These are phyloP conservation scores for Theristicus caerulescens DNA, from an alignment of 2,113 vertebrate species.

Conservation along the genomic window DNA sequence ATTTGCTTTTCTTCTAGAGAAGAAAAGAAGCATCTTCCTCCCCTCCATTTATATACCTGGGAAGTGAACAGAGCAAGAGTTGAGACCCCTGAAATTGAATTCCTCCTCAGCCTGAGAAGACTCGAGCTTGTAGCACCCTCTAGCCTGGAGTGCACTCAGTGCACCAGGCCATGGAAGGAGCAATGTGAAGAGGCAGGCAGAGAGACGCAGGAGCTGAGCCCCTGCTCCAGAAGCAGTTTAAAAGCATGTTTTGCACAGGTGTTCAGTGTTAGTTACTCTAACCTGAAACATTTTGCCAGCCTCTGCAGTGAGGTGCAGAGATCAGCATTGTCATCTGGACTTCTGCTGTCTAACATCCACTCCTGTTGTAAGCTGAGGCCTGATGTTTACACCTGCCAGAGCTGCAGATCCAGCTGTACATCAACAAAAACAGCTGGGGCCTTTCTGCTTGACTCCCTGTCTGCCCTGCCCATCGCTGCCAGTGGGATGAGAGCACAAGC, in stretches of 20 bases:
- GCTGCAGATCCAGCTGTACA: neutral
- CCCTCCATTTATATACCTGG: neutral
- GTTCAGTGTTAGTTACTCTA: neutral
- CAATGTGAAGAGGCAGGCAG: rapidly evolving
- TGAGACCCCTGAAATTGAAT: neutral
- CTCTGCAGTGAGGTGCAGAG: neutral
- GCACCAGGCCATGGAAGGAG: neutral
- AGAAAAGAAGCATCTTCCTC: neutral
- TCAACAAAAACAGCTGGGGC: neutral
- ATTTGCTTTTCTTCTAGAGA: neutral
- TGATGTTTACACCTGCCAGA: neutral
- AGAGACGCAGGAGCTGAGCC: neutral
- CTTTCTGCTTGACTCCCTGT: neutral
- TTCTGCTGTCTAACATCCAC: neutral
- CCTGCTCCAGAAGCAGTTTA: neutral
- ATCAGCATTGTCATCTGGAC: neutral
- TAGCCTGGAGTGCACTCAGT: rapidly evolving
- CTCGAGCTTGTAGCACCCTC: neutral
- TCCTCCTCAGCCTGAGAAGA: neutral
- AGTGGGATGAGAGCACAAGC: neutral
- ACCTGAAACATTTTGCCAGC: neutral
- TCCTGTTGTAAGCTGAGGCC: neutral
- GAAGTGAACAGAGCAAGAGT: neutral
- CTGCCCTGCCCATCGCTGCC: neutral
- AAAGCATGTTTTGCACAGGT: neutral